phyloP scores from a whole-genome alignment of 2,888 invertebrate species.

The Mesorhabditis belari region DNA sequence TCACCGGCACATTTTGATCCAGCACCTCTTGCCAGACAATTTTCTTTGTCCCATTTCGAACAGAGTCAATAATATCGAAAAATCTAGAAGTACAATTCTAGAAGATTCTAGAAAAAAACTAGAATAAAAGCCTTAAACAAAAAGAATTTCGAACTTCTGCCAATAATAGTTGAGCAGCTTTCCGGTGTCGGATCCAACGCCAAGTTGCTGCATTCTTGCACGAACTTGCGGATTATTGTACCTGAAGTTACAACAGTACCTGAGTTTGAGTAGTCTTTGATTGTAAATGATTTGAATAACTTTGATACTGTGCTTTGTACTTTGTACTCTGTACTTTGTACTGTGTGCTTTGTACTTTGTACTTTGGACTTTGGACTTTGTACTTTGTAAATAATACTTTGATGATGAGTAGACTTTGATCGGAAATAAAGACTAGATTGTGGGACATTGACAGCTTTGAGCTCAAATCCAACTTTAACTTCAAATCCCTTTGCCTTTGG shows the following conservation, averaged over 20 bases:
- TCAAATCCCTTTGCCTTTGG: no score
- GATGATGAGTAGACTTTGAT: no score
- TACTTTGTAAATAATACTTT: no score
- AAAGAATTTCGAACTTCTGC: slow-evolving; percentile 2
- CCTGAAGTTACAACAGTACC: slow-evolving; percentile 2
- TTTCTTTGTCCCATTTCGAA: slow-evolving; percentile 9
- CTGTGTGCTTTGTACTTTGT: no score
- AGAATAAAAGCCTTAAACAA: not conserved
- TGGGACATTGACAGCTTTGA: no score
- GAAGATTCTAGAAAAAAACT: not conserved
- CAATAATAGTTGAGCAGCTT: slow-evolving; percentile 16
- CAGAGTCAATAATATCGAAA: slow-evolving; percentile 8
- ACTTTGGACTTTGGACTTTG: no score
- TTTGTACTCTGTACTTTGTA: no score
- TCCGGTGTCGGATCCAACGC: slow-evolving; percentile 11
- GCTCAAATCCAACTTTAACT: no score
- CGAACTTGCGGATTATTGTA: slow-evolving; percentile 15
- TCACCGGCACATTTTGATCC: slow-evolving; percentile 59
- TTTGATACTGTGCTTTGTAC: no score
- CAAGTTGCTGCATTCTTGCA: slow-evolving; percentile 10
- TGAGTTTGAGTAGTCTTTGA: slow-evolving; percentile 2
- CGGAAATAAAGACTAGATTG: no score
- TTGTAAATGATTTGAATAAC: no score
- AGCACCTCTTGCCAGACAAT: slow-evolving; percentile 65
- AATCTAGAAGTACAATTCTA: slow-evolving; percentile 1